These are phyloP conservation scores for Chrysaora quinquecirrha DNA, from an alignment of 30 jellyfish, hydroid and myxozoan genomes.

Conservation along the genomic window DNA sequence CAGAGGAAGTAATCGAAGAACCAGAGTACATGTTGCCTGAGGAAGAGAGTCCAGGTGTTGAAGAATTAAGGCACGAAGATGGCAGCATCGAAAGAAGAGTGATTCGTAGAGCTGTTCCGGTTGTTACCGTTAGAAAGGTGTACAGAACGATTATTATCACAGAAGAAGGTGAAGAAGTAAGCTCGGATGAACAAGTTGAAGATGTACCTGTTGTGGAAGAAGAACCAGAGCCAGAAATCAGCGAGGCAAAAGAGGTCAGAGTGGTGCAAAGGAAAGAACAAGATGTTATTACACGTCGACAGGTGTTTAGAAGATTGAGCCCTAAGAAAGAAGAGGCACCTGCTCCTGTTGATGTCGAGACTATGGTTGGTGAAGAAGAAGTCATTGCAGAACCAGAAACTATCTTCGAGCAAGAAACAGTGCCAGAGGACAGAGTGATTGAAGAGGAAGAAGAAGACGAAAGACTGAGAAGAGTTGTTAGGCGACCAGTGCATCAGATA, in stretches of 20 bases:
- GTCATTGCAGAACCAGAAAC: background rate
- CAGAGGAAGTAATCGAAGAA: slow-evolving; percentile 33
- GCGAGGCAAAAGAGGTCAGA: background rate
- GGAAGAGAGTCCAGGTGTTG: slow-evolving; percentile 44
- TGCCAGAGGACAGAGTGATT: background rate
- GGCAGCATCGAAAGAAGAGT: slow-evolving; percentile 66
- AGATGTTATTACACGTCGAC: background rate
- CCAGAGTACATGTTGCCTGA: slow-evolving; percentile 74
- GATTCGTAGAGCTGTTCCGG: slow-evolving; percentile 80
- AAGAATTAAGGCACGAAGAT: slow-evolving; percentile 53
- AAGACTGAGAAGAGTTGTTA: no score
- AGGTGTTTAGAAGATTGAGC: background rate
- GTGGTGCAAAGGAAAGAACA: background rate
- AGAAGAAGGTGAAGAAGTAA: slow-evolving; percentile 40
- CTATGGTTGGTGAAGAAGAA: slow-evolving; percentile 38
- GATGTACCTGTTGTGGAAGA: background rate
- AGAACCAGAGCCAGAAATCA: background rate
- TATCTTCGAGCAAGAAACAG: background rate
- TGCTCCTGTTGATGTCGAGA: background rate
- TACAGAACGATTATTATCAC: slow-evolving; percentile 60
- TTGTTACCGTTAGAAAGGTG: slow-evolving; percentile 85
- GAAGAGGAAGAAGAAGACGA: background rate
- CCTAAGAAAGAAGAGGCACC: background rate
- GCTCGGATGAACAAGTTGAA: background rate
- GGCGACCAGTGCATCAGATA: no score